Evolutionary conservation across 2,797 vertebrate species (phyloP).

Genomic region (Carcharodon carcharias): DNA sequence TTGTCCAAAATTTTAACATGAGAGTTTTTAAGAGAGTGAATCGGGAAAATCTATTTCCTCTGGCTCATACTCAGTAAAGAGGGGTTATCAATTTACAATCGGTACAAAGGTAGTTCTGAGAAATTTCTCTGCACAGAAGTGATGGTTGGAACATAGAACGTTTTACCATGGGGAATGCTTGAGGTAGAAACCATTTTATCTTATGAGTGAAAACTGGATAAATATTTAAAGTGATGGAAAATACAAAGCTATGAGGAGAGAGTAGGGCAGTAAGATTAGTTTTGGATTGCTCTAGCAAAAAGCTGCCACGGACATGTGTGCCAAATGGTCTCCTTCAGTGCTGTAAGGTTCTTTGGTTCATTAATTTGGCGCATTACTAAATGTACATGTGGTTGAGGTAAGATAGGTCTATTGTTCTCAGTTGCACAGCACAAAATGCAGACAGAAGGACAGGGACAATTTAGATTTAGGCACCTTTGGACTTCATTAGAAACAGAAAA

Average conservation of each 20-base stretch:
- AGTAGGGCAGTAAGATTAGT: background rate
- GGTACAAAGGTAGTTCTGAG: background rate
- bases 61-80: background rate
- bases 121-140: background rate
- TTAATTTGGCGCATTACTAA: background rate
- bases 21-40: background rate
- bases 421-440: background rate
- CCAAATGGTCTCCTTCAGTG: background rate
- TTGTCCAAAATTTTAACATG: background rate
- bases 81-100: background rate
- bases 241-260: background rate
- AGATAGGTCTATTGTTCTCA: background rate
- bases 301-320: background rate
- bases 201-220: background rate
- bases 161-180: background rate
- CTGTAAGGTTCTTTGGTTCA: background rate
- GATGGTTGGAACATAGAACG: background rate
- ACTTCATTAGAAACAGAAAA: background rate
- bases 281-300: background rate
- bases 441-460: background rate
- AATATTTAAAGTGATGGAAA: background rate
- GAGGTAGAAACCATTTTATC: background rate
- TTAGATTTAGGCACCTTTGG: background rate
- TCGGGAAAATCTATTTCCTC: background rate
- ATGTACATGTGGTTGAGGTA: background rate